Base-by-base conservation (phyloP, 2,797 vertebrate species). In the Pristis pectinata region DNA sequence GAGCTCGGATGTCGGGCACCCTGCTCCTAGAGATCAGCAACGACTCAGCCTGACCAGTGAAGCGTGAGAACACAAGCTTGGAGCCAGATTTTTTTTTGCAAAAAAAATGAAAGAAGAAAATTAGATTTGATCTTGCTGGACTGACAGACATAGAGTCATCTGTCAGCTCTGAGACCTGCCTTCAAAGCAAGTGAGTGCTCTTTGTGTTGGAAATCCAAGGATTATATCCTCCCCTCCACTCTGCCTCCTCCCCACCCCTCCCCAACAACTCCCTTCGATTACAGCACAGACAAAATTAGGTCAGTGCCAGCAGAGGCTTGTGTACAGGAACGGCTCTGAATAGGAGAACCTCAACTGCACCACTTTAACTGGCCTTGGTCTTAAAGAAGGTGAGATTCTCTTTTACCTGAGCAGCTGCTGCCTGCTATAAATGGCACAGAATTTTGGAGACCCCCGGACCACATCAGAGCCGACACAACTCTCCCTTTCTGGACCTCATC, bases 251-350 rank as follows among this genome's bases (percentile, higher is more conserved):
- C 15, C 19, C 72, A 6, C 8, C 72, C 27, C 9, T 72, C n/a
- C 77, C 77, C 77, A 76, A 24, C 72, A 76, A n/a, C n/a, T n/a
- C n/a, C n/a, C n/a, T 17, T 9, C 95, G 22, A n/a, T 95, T 95
- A 95, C 95, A 96, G 95, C 95, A 95, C 95, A 95, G 95, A 80
- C 94, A 95, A 97, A 96, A 96, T 95, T 95, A 96, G 95, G 95
- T 96, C 95, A 95, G 95, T 95, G 95, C 95, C 95, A 95, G 83
- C 95, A 95, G 89, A 95, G 95, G 94, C 94, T 95, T 95, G 77
- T 44, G 53, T 95, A 96, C 95, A 95, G 95, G 95, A 95, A 95
- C 95, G 95, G 95, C 95, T 44, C 79, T 44, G 79, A 22, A 27
- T 17, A 79, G 41, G 37, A n/a, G 77, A 41, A 17, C 1, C 13